Evolutionary conservation across 2,888 invertebrate species (phyloP), one percentile per base, ranked within the genome.

Genomic region (Thera britannica): DNA sequence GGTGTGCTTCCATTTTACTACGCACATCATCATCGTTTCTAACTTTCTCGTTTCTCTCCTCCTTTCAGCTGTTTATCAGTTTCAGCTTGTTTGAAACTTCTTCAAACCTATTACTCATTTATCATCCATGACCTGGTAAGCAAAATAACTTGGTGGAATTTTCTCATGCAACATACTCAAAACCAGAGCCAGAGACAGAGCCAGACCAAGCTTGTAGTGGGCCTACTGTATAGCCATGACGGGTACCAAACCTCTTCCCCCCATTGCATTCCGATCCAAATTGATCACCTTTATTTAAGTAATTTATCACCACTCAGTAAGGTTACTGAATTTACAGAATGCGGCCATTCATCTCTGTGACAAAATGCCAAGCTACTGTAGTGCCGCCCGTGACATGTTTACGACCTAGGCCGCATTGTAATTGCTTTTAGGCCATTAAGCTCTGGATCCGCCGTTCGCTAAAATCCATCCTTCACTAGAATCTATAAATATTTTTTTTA

Each of bases 311-410:
- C 36, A 36, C 11, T 55, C n/a, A 36, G 36, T 35, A 58, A 46
- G 48, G 58, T 23, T 48, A 35, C 48, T 48, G 48, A 48, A 52
- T 48, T 35, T 58, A 46, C 48, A 41, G 34, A n/a, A 52, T 41
- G 36, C 44, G 38, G 60, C 38, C n/a, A 58, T 63, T 9, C 51
- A 51, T 63, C 57, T 9, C 12, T 7, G 54, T 63, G 41, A 44
- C 41, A 51, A 51, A 51, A n/a, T 48, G 57, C 23, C 57, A 9
- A 46, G 48, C n/a, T 58, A 58, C 34, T 48, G 11, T 8, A 58
- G 48, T 48, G 58, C n/a, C 11, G 34, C n/a, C 48, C 35, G 55
- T 65, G 65, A 60, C 65, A 56, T 65, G 34, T 65, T 59, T 65
- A 65, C 7, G 59, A 41, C 49, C 59, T 56, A 56, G 49, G 55